Evolutionary conservation across 2,797 vertebrate species (phyloP), one percentile per base, ranked within the genome.

Genomic region (Micromesistius poutassou): DNA sequence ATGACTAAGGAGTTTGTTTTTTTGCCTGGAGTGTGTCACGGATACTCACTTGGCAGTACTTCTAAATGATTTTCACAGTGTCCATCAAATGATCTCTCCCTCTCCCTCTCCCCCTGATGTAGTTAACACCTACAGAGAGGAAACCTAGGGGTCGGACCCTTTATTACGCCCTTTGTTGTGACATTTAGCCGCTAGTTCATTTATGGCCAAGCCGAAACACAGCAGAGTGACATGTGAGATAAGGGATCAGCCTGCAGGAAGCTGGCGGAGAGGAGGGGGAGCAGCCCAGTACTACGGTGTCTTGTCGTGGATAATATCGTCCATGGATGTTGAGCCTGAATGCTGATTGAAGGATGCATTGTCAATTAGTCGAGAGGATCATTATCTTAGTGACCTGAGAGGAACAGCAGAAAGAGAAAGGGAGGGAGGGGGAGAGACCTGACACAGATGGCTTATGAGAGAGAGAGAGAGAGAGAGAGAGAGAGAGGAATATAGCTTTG

Each of bases 161-260:
- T 79, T 77, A 84, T 78, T 70, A 50, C 75, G 33, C 0, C 1
- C 62, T 82, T 86, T 82, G 84, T 83, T 80, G 78, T 90, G 86
- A 87, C 85, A n/a, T 87, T 89, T 84, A 78, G 76, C 82, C 42
- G 84, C 68, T 80, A 74, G 77, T 74, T 80, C 74, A 55, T 84
- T 71, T 77, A 85, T 76, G 68, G 81, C 79, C 76, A 70, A 4
- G 14, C 40, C 9, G 25, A 75, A 28, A 31, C 12, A 68, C 28
- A 46, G 40, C n/a, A 50, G 55, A 70, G 30, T 75, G 68, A 70
- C 28, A 42, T 4, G 25, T 78, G 68, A 77, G 76, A 86, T 76
- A n/a, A 81, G n/a, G 74, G n/a, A 42, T 3, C 14, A 74, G 75
- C 42, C 28, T 68, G n/a, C 46, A 78, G 73, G 55, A 50, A 70